Base-by-base conservation (phyloP, 2,113 vertebrate species). In the Stictonetta naevosa region DNA sequence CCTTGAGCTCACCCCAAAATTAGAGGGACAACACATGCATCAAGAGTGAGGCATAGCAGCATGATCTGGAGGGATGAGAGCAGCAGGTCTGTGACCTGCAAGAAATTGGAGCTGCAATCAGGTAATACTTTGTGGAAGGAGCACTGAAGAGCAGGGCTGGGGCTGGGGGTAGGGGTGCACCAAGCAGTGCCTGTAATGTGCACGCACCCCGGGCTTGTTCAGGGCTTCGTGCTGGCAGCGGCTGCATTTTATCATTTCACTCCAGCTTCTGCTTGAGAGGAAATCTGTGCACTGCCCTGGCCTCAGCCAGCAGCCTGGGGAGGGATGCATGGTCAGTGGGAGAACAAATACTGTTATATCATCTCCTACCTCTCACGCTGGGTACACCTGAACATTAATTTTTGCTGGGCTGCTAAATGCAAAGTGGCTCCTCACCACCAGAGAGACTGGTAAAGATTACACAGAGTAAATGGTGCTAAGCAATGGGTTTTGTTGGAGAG, bases 171-270 rank as follows among this genome's bases (percentile, higher is more conserved):
- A 67, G 44, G 31, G 34, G 10, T 26, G 21, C 44, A 19, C 84
- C 21, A 69, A 50, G 53, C 36, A 19, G 58, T 22, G 46, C 31
- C 48, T 76, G 53, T 74, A 38, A 48, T 66, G 79, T 68, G 38
- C 82, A 31, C 55, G 44, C 13, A 59, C 63, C 34, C 40, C 0
- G 0, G 34, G 29, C 71, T 80, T 0, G 0, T 26, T 22, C 18
- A 11, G 23, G 66, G 67, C 17, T 62, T 76, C 53, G 23, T 92
- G 59, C 42, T 50, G 11, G 42, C 50, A 15, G 34, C 5, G 26
- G 10, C 53, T 29, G 28, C 16, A 18, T 72, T 76, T 1, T 1
- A 11, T 80, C 67, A 11, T 69, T 92, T 90, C 14, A 4, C 19
- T 9, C 36, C 31, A 62, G 0, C 50, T 76, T 33, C 72, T 59